These are phyloP conservation scores for Nephrotoma flavescens DNA, from an alignment of 2,888 invertebrate species.

Conservation along the genomic window DNA sequence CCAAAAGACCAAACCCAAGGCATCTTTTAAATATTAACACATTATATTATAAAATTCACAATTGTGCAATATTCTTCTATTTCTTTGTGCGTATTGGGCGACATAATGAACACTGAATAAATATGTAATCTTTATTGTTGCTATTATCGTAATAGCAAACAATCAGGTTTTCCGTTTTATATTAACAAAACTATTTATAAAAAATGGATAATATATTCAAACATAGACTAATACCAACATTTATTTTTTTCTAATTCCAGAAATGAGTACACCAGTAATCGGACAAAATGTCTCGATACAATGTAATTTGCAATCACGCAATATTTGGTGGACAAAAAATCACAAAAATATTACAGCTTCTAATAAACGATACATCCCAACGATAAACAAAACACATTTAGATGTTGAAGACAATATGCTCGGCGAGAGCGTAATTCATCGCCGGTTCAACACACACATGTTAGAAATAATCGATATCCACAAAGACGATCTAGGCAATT, in stretches of 20 bases:
- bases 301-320: constrained; percentile 37
- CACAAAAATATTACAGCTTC: constrained; percentile 35
- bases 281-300: constrained; percentile 37
- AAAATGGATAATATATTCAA: not conserved
- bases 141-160: not conserved
- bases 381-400: not conserved
- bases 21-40: too few relatives aligned
- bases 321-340: constrained; percentile 43
- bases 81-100: too few relatives aligned
- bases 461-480: constrained; percentile 38
- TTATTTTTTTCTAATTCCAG: constrained; percentile 4
- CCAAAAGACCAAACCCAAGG: too few relatives aligned
- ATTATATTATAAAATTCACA: too few relatives aligned
- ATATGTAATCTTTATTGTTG: too few relatives aligned
- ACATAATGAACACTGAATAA: too few relatives aligned
- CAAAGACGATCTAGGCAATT: constrained; percentile 42
- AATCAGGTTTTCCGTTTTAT: not conserved
- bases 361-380: not conserved
- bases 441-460: constrained; percentile 31
- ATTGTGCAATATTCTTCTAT: not conserved
- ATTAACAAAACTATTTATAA: not conserved
- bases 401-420: constrained; percentile 9
- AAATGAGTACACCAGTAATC: constrained; percentile 16
- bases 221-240: not conserved
- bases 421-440: constrained; percentile 12